phyloP scores from a whole-genome alignment of 2,797 vertebrate genomes.

The Galagoides demidoff region DNA sequence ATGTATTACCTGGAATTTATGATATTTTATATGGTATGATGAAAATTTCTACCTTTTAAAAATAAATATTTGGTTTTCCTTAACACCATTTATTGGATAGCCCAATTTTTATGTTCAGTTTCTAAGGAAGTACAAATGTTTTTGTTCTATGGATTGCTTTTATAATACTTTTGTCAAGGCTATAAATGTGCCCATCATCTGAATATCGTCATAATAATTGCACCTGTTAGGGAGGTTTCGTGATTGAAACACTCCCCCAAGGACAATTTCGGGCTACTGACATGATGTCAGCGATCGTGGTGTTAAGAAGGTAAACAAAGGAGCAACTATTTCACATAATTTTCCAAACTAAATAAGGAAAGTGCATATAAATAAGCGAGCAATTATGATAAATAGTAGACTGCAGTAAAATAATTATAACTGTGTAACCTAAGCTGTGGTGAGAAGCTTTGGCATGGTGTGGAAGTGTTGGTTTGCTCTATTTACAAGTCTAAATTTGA shows the following conservation, averaged over 20 bases:
- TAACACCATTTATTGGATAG: background rate
- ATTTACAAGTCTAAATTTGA: background rate
- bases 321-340: background rate
- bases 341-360: background rate
- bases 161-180: no score
- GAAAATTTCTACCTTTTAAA: background rate
- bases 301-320: background rate
- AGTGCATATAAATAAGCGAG: background rate
- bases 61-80: background rate
- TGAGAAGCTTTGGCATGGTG: background rate
- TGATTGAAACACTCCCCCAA: background rate
- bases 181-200: no score
- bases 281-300: background rate
- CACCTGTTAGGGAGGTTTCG: background rate
- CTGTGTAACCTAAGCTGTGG: background rate
- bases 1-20: background rate
- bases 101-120: no score
- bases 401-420: background rate
- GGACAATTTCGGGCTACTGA: background rate
- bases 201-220: no score
- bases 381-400: background rate
- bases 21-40: background rate
- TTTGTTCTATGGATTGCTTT: no score
- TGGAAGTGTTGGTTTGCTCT: background rate
- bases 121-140: no score